phyloP scores from a whole-genome alignment of 2,797 vertebrate species.

The Schizothorax lantsangensis region DNA sequence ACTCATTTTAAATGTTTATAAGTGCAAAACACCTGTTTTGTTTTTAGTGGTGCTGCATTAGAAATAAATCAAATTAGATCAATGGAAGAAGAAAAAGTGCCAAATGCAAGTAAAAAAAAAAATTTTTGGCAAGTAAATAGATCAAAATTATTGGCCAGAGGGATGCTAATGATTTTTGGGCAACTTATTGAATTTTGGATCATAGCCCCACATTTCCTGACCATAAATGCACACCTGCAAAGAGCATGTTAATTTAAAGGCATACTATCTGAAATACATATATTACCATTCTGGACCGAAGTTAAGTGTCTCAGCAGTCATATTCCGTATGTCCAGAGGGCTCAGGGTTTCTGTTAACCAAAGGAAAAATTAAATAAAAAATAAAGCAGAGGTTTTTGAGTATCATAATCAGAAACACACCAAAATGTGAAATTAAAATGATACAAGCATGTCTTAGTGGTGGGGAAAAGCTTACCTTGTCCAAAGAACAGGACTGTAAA shows the following conservation, averaged over 20 bases:
- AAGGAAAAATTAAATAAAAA: neutral
- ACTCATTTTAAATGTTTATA: neutral
- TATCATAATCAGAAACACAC: neutral
- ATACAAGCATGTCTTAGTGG: too few relatives aligned
- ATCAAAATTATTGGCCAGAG: neutral
- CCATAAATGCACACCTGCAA: neutral
- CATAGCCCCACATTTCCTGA: neutral
- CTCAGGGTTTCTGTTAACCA: constrained; percentile 74
- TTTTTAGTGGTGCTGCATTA: neutral
- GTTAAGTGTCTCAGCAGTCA: constrained; percentile 96
- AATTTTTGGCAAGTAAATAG: neutral
- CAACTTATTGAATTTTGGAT: neutral
- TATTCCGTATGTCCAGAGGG: constrained; percentile 82
- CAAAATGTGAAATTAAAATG: neutral
- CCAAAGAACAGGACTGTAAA: constrained; percentile 77
- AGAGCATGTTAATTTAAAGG: neutral
- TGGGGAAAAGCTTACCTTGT: constrained; percentile 74
- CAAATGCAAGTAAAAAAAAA: neutral
- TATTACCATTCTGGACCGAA: constrained; percentile 94
- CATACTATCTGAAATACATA: neutral
- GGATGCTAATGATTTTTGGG: neutral
- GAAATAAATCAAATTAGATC: too few relatives aligned
- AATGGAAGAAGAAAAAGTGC: neutral
- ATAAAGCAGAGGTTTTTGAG: neutral
- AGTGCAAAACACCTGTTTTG: neutral